Evolutionary conservation across 2,797 vertebrate genomes (phyloP).

Genomic region (Gymnopithys bicolor): DNA sequence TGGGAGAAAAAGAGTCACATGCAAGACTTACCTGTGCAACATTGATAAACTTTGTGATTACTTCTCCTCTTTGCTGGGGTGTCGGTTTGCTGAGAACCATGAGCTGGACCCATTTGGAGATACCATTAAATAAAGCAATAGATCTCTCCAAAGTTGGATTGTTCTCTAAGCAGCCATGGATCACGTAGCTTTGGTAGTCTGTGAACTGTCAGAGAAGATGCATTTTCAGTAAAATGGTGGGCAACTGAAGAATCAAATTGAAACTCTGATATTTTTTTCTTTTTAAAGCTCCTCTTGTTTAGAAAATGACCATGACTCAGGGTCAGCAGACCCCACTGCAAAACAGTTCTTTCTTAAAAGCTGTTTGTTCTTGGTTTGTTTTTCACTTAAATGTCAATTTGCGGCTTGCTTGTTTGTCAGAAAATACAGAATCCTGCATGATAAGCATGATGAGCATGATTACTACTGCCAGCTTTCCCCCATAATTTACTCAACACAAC

Average conservation of each 20-base stretch:
- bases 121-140: conserved; percentile 94
- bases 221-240: neutral
- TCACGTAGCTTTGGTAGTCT: conserved; percentile 96
- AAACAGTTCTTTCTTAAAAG: neutral
- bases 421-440: neutral
- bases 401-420: neutral
- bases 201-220: conserved; percentile 84
- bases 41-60: conserved; percentile 96
- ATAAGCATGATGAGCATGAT: neutral
- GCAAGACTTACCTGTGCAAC: conserved; percentile 88
- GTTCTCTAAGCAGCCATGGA: conserved; percentile 90
- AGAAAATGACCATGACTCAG: neutral
- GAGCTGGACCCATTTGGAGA: conserved; percentile 97
- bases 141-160: conserved; percentile 96
- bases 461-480: neutral
- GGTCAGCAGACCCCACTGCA: neutral
- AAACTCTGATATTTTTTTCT: neutral
- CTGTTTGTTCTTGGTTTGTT: neutral
- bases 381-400: neutral
- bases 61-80: conserved; percentile 91
- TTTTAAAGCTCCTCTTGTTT: neutral
- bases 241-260: neutral
- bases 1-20: neutral
- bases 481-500: neutral
- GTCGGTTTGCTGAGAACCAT: conserved; percentile 98